Evolutionary conservation across 2,113 vertebrate genomes (phyloP).

Genomic region (Azemiops feae): DNA sequence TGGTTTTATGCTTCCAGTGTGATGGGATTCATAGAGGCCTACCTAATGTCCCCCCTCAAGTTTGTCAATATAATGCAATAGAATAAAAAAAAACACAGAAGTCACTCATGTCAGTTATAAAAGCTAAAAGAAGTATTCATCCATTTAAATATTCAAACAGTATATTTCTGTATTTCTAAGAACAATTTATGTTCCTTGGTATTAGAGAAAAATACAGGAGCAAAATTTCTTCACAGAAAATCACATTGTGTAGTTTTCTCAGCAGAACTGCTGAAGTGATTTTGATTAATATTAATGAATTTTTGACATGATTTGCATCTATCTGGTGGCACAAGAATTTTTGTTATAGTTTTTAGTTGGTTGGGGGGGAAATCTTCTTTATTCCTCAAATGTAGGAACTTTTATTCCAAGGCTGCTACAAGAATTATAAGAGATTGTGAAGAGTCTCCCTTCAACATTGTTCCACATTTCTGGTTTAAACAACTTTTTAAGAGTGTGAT

Average conservation of each 20-base stretch:
- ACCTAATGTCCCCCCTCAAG: background rate
- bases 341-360: background rate
- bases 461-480: background rate
- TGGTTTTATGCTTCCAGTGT: background rate
- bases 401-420: background rate
- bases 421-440: background rate
- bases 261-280: background rate
- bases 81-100: background rate
- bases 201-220: background rate
- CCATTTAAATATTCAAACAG: background rate
- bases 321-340: background rate
- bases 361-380: background rate
- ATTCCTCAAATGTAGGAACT: background rate
- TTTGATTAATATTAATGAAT: background rate
- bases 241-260: background rate
- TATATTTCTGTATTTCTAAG: background rate
- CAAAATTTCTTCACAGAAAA: background rate
- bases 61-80: background rate
- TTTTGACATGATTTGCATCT: background rate
- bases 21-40: background rate
- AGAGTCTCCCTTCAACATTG: background rate
- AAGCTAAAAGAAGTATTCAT: background rate
- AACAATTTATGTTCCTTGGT: background rate
- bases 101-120: background rate
- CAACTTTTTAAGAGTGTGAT: background rate